Conservation (phyloP, 2,113 vertebrate genomes). For the Tragelaphus buxtoni region DNA sequence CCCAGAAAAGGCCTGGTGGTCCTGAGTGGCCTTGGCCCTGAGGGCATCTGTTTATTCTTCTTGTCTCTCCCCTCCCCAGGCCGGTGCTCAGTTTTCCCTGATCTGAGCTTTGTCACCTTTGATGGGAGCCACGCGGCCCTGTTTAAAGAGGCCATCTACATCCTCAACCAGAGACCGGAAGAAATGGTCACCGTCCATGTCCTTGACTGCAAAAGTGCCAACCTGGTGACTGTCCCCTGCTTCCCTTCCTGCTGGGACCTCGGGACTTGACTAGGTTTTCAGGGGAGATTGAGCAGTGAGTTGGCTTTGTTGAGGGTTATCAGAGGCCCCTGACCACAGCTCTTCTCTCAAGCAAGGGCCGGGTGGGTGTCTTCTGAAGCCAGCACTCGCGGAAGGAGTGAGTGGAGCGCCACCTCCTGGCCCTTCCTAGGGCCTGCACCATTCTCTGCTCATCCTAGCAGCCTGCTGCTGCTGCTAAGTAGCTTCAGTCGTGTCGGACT, state of each 20-base stretch:
- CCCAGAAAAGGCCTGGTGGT: background rate
- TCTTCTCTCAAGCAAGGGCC: background rate
- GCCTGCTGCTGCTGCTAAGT: too few relatives aligned
- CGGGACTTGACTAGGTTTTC: background rate
- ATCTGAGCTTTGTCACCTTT: conserved; percentile 94
- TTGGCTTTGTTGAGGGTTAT: background rate
- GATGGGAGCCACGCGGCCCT: conserved; percentile 89
- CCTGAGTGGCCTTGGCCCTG: background rate
- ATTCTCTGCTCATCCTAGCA: background rate
- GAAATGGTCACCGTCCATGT: conserved; percentile 89
- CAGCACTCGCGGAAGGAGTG: fast-evolving
- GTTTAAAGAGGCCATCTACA: conserved; percentile 92
- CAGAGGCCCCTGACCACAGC: background rate
- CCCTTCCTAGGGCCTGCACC: background rate
- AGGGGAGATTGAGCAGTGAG: background rate
- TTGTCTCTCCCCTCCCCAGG: conserved; percentile 74
- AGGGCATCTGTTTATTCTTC: background rate
- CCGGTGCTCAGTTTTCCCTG: conserved; percentile 95
- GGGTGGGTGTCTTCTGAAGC: background rate
- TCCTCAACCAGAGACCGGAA: conserved; percentile 87
- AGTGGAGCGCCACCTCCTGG: background rate
- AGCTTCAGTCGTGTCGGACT: too few relatives aligned
- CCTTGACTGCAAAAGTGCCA: conserved; percentile 87
- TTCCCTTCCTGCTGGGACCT: background rate
- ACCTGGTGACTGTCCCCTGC: conserved; percentile 75